Base-by-base conservation (phyloP, 2,888 invertebrate species). In the Nipponacmea schrenckii region DNA sequence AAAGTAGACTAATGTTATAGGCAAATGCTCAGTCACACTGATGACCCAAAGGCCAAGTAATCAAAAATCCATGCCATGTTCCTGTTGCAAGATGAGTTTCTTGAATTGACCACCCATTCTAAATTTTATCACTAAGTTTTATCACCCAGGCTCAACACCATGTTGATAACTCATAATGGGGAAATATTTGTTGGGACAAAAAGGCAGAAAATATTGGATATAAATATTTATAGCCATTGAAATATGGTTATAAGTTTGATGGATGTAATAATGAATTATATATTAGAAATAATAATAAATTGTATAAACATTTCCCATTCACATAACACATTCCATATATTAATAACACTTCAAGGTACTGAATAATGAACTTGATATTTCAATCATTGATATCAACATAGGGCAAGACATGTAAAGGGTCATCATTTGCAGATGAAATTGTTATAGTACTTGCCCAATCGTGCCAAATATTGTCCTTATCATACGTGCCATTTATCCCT, bases 401-500 rank as follows among this genome's bases (percentile, higher is more conserved):
- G 91, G 97, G 97, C 93, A 97, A 92, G 91, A 97, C 95, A 90
- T 95, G 92, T 89, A 97, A 92, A 87, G 92, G 91, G 89, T 94
- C 94, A 86, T 93, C 94, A 86, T 94, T 92, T 84, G 92, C 92
- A 76, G 94, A 93, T 86, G 92, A 91, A 85, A 92, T 91, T 82
- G 93, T 93, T 79, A 94, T 92, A 88, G 95, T 93, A 91, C 96
- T 94, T 90, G 96, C 94, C 96, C 97, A 98, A 91, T 96, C 95
- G 81, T 94, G 92, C 91, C 97, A 98, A 67, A 85, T 80, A n/a
- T 89, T 88, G 71, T 87, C 80, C 64, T 82, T 76, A 86, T 91
- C 91, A 79, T 86, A 88, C 79, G 90, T 90, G 76, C 91, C 91
- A 85, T 91, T 91, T 50, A 91, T 88, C 77, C 88, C 87, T 46